Conservation (phyloP, 2,888 invertebrate species). For the Stratiomys singularior region DNA sequence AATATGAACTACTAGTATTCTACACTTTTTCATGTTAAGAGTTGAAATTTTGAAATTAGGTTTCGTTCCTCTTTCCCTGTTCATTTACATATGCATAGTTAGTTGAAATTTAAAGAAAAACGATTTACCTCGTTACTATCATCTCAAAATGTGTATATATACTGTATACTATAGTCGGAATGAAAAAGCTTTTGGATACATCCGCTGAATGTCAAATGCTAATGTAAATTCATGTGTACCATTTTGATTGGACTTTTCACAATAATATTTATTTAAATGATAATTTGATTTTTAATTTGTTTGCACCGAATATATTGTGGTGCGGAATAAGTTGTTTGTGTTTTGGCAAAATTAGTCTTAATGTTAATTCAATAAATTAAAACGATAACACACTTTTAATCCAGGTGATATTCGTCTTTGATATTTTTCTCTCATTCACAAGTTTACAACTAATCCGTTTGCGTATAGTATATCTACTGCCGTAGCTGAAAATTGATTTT, state of each 20-base stretch:
- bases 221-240: conserved; percentile 22
- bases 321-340: not conserved
- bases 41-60: conserved; percentile 26
- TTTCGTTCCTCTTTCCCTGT: conserved; percentile 14
- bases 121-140: conserved; percentile 13
- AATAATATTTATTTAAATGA: not conserved
- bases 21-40: conserved; percentile 32
- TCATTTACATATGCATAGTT: not conserved
- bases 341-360: not conserved
- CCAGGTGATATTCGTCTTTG: conserved; percentile 31
- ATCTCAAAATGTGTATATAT: conserved; percentile 28
- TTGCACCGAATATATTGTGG: not conserved
- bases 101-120: conserved; percentile 16
- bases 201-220: not conserved
- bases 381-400: not conserved
- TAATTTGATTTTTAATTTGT: not conserved
- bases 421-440: conserved; percentile 2
- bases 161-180: not conserved
- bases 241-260: not conserved
- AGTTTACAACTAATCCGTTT: conserved; percentile 12
- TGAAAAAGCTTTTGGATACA: conserved; percentile 6
- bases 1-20: conserved; percentile 28
- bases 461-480: conserved; percentile 36
- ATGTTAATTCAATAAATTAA: not conserved
- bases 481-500: conserved; percentile 41